These are phyloP conservation scores for Numenius phaeopus DNA, from an alignment of 2,797 vertebrate genomes.

Conservation along the genomic window DNA sequence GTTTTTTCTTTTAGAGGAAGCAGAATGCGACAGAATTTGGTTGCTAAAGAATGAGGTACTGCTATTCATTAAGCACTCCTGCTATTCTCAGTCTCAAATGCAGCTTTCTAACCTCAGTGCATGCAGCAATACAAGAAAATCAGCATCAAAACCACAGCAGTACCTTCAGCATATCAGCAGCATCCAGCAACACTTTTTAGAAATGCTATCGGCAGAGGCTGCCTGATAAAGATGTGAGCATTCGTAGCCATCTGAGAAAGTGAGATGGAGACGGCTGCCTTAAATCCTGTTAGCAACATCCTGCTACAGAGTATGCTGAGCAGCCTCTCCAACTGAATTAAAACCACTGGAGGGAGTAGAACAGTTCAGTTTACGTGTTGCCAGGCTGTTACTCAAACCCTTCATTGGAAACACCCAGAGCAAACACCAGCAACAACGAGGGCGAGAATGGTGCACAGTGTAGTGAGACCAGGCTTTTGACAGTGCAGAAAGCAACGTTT, in stretches of 20 bases:
- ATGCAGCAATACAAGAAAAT: background rate
- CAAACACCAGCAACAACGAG: background rate
- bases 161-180: background rate
- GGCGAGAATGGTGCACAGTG: accelerated
- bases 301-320: background rate
- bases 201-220: background rate
- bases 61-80: background rate
- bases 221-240: background rate
- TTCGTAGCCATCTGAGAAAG: background rate
- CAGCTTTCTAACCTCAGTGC: background rate
- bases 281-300: background rate
- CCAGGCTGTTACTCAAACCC: background rate
- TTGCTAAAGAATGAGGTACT: background rate
- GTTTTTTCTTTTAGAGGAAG: background rate
- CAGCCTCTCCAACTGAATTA: background rate
- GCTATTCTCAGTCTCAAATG: background rate
- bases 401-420: background rate
- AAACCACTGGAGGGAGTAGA: background rate
- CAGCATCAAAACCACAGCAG: background rate
- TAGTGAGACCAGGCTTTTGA: background rate
- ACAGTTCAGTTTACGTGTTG: background rate
- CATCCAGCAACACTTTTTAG: background rate
- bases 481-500: background rate
- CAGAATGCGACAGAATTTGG: background rate
- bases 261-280: background rate